phyloP scores from a whole-genome alignment of 1,140 invertebrate genomes.

The Berghia stephanieae region DNA sequence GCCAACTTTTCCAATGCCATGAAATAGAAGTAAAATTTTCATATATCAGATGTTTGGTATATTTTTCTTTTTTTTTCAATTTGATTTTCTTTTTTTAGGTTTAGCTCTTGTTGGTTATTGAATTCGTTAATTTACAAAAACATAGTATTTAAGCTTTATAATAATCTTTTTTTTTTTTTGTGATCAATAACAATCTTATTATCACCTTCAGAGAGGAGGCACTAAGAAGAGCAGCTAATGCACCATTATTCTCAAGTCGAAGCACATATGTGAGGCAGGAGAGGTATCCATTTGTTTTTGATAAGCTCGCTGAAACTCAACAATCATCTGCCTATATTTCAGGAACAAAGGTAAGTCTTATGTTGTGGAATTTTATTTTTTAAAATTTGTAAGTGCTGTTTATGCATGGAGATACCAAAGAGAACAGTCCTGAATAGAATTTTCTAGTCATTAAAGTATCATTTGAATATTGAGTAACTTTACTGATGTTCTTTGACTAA shows the following conservation, averaged over 20 bases:
- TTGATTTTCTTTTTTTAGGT: no score
- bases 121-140: no score
- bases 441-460: no score
- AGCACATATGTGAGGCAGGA: constrained; percentile 65
- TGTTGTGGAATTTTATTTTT: neutral
- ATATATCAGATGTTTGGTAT: neutral
- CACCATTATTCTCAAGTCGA: constrained; percentile 61
- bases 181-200: neutral
- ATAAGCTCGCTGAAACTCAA: constrained; percentile 77
- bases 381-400: neutral
- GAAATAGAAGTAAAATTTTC: no score
- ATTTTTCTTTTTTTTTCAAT: neutral
- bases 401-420: no score
- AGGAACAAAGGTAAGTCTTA: constrained; percentile 75
- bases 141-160: no score
- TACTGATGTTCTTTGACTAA: no score
- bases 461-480: no score
- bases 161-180: neutral
- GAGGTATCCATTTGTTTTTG: constrained; percentile 85
- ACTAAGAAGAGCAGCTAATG: constrained; percentile 63
- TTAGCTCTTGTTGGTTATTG: no score
- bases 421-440: no score
- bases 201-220: constrained; percentile 67
- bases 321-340: constrained; percentile 79
- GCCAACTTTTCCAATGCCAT: no score